Percentiles rank a stretch among this genome's conserved stretches.
phyloP scores from a whole-genome alignment of 2,797 vertebrate genomes.

The Euthynnus affinis region DNA sequence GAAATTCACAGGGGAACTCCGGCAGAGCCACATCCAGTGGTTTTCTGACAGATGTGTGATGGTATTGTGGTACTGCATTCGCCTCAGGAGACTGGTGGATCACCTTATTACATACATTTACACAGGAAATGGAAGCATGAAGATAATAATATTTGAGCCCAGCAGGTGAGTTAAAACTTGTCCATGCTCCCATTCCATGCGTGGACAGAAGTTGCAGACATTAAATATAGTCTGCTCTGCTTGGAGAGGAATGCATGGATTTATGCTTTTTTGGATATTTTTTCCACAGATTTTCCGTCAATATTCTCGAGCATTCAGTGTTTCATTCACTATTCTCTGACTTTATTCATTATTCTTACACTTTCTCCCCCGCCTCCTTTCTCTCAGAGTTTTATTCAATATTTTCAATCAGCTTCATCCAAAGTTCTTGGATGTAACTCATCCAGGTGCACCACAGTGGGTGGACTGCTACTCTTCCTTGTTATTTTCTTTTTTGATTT shows the following conservation, averaged over 20 bases:
- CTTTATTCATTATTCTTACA: no score
- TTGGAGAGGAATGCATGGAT: slow-evolving; percentile 22
- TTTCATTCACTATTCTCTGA: no score
- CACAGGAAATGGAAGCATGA: slow-evolving; percentile 41
- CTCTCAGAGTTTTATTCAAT: neutral
- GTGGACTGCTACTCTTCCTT: neutral
- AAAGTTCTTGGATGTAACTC: neutral
- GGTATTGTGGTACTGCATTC: slow-evolving; percentile 26
- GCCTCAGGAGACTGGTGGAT: slow-evolving; percentile 44
- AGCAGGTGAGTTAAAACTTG: slow-evolving; percentile 29
- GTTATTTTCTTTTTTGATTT: slow-evolving; percentile 13
- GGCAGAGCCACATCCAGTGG: slow-evolving; percentile 17
- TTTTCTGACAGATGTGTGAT: slow-evolving; percentile 56
- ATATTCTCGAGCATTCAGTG: neutral
- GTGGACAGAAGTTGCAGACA: slow-evolving; percentile 16
- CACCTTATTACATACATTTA: slow-evolving; percentile 66
- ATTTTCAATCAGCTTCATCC: neutral
- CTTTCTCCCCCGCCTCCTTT: neutral
- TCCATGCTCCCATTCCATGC: slow-evolving; percentile 1
- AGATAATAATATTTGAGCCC: slow-evolving; percentile 53
- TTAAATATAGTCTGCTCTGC: neutral
- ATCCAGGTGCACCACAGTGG: slow-evolving; percentile 1
- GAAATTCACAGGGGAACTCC: slow-evolving; percentile 62
- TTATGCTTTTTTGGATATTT: neutral
- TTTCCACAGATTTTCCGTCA: neutral